Evolutionary conservation across 2,113 vertebrate species (phyloP).

Genomic region (Manacus vitellinus): DNA sequence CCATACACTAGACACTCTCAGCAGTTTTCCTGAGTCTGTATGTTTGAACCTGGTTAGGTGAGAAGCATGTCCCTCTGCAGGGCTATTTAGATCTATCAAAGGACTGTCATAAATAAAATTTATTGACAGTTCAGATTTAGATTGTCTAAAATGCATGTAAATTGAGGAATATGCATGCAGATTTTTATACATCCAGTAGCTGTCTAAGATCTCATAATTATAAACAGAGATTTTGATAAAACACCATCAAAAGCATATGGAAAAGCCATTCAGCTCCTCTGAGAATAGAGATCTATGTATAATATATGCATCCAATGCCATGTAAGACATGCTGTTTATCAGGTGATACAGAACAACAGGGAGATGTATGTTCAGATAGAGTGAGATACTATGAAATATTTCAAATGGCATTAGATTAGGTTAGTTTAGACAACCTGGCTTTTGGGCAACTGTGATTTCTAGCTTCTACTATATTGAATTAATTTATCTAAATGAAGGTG

Average conservation of each 20-base stretch:
- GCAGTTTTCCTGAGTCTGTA: neutral
- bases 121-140: neutral
- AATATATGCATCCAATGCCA: neutral
- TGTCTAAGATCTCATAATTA: neutral
- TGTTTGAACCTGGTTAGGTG: neutral
- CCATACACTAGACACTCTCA: neutral
- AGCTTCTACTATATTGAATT: neutral
- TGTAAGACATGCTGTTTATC: neutral
- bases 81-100: neutral
- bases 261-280: neutral
- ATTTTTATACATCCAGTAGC: neutral
- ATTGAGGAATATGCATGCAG: neutral
- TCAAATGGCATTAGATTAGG: neutral
- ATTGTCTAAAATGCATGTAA: neutral
- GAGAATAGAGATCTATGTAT: neutral
- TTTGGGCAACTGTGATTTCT: neutral
- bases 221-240: neutral
- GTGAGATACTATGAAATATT: neutral
- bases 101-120: neutral
- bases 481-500: neutral
- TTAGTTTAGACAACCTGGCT: neutral
- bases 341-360: neutral
- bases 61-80: neutral
- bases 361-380: neutral
- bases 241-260: fast-evolving